A percentile compares a stretch with the other conserved stretches of the same genome.
Conservation (phyloP, 2,888 invertebrate genomes). For the Diarsia dahlii region DNA sequence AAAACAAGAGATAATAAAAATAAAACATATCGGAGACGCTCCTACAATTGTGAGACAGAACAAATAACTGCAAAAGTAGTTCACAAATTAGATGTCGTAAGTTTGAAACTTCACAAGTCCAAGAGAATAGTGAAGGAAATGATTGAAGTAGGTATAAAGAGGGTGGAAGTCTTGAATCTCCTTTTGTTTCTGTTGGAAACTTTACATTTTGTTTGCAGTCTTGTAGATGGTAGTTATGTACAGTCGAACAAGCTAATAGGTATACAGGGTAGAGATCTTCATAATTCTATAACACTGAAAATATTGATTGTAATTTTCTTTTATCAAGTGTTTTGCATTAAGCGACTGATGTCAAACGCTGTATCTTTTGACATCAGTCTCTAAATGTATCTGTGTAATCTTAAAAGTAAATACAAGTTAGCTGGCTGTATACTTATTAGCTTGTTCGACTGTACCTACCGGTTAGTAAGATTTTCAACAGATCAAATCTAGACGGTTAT, state of each 20-base stretch:
- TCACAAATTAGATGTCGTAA: constrained; percentile 54
- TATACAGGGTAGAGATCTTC: too few species aligned
- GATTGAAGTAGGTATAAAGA: constrained; percentile 52
- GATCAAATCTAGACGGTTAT: background rate
- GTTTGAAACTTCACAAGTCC: constrained; percentile 53
- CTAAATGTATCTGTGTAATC: too few species aligned
- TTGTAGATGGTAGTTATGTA: background rate
- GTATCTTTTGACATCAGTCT: too few species aligned
- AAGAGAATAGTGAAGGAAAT: constrained; percentile 49
- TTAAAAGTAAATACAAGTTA: too few species aligned
- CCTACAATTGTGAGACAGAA: constrained; percentile 37
- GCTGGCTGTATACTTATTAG: too few species aligned
- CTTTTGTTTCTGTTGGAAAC: constrained; percentile 43
- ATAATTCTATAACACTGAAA: too few species aligned
- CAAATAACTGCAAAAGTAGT: constrained; percentile 52
- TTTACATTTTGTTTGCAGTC: constrained; percentile 37
- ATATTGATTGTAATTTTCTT: too few species aligned
- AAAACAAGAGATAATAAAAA: constrained; percentile 23
- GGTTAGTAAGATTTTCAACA: background rate
- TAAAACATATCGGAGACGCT: constrained; percentile 36
- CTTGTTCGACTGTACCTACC: too few species aligned
- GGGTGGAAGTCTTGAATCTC: constrained; percentile 10
- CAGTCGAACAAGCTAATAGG: too few species aligned
- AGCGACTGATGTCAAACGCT: too few species aligned
- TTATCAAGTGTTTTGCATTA: too few species aligned